Percentiles rank a stretch among this genome's conserved stretches.
Conservation (phyloP, 2,113 vertebrate species). For the Prionailurus bengalensis region DNA sequence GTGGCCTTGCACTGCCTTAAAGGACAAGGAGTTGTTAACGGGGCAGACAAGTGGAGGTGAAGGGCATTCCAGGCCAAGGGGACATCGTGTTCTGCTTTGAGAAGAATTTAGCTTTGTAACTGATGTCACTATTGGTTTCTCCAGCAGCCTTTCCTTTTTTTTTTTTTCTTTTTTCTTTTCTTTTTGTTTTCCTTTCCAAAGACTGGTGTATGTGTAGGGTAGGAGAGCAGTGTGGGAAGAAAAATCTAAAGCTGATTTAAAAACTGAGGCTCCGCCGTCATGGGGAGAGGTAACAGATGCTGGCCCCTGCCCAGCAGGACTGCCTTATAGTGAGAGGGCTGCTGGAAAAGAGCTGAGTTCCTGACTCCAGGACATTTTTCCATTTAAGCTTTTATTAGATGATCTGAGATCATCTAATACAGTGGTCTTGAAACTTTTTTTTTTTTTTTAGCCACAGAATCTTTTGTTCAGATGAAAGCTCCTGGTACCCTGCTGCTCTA, state of each 20-base stretch:
- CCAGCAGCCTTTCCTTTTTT: not conserved
- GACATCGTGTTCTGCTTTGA: not conserved
- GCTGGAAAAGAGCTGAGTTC: not conserved
- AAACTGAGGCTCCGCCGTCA: fast-evolving
- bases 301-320: not conserved
- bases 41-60: not conserved
- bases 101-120: conserved; percentile 36
- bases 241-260: not conserved
- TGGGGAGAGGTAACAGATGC: not conserved
- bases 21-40: not conserved
- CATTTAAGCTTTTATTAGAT: not conserved
- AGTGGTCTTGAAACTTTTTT: not conserved
- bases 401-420: not conserved
- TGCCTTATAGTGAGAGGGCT: not conserved
- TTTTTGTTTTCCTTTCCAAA: conserved; percentile 43
- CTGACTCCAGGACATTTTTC: not conserved
- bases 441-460: not conserved
- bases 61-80: not conserved
- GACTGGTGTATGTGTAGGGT: not conserved
- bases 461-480: not conserved
- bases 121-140: not conserved
- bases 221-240: not conserved
- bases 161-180: not conserved
- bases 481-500: not conserved
- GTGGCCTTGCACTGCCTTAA: not conserved